Conservation (phyloP, 2,113 vertebrate genomes). For the Sorex fumeus region DNA sequence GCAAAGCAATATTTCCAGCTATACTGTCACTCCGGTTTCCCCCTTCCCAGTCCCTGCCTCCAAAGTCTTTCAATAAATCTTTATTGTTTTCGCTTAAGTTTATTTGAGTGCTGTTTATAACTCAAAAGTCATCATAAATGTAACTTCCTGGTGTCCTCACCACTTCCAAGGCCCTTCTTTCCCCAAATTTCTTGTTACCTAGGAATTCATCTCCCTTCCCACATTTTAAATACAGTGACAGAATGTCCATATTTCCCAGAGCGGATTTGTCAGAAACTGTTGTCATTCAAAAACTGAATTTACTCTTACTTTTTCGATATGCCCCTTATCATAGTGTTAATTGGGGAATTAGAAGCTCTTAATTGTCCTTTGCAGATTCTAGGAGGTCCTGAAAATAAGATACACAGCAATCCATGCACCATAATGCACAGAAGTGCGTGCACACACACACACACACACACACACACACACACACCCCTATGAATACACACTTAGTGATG, state of each 20-base stretch:
- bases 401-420: not conserved
- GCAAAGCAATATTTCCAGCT: too few species aligned
- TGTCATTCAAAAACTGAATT: not conserved
- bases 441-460: too few species aligned
- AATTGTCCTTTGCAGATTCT: not conserved
- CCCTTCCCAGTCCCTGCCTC: not conserved
- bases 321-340: not conserved
- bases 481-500: not conserved
- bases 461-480: rapidly evolving
- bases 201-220: not conserved
- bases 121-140: not conserved
- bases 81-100: not conserved
- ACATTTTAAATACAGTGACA: not conserved
- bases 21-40: not conserved
- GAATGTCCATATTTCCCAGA: not conserved
- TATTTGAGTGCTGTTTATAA: not conserved
- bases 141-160: not conserved
- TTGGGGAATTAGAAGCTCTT: not conserved
- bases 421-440: not conserved
- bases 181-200: not conserved
- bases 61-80: not conserved
- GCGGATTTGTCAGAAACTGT: not conserved
- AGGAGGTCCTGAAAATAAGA: not conserved
- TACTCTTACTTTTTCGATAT: not conserved
- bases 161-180: not conserved